These are phyloP conservation scores for Brachyptera risi DNA, from an alignment of 2,888 invertebrate species.

Conservation along the genomic window DNA sequence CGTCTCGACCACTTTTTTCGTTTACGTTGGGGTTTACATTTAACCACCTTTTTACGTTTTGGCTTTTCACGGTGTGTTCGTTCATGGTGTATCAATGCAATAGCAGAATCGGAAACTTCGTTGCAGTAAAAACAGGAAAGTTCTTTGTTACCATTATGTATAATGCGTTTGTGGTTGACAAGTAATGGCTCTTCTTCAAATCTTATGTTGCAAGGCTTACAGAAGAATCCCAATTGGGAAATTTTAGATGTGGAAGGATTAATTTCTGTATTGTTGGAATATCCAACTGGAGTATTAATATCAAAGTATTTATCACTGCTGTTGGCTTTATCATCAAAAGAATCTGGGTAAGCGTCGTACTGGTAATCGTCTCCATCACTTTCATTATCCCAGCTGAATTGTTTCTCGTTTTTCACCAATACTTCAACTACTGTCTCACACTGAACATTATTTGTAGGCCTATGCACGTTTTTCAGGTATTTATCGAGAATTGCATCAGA, in stretches of 20 bases:
- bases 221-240: background rate
- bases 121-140: background rate
- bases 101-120: background rate
- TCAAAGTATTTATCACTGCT: constrained; percentile 3
- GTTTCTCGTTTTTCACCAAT: background rate
- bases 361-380: background rate
- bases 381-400: background rate
- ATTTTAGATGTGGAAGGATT: background rate
- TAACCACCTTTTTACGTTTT: background rate
- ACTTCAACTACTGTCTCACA: background rate
- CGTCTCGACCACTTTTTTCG: background rate
- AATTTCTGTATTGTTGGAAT: background rate
- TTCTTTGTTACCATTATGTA: background rate
- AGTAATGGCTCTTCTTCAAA: constrained; percentile 1
- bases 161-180: constrained; percentile 1
- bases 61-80: background rate
- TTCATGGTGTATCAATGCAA: constrained; percentile 4
- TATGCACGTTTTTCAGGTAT: background rate
- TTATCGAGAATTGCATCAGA: constrained; percentile 8
- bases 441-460: background rate
- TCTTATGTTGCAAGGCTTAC: background rate
- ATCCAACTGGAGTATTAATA: constrained; percentile 2
- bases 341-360: background rate
- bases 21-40: background rate
- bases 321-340: background rate